These are phyloP conservation scores for Xiphophorus maculatus DNA, from an alignment of 2,113 vertebrate species.

Conservation along the genomic window DNA sequence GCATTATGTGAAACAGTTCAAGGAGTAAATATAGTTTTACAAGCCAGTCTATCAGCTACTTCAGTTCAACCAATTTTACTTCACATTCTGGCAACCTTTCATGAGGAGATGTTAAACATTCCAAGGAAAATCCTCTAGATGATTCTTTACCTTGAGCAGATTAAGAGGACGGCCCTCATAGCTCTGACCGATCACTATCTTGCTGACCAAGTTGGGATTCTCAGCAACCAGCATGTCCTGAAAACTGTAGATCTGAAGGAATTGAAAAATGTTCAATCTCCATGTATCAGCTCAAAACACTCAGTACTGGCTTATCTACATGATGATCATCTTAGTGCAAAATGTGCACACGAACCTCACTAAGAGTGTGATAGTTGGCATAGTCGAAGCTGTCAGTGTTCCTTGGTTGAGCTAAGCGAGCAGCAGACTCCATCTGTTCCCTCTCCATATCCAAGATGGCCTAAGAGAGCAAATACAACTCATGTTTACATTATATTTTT, in stretches of 20 bases:
- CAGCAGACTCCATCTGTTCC: slow-evolving; percentile 73
- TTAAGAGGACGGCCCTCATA: slow-evolving; percentile 86
- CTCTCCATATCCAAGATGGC: slow-evolving; percentile 83
- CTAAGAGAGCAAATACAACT: slow-evolving; percentile 55
- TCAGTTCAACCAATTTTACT: background rate
- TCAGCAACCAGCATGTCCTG: slow-evolving; percentile 86
- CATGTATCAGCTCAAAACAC: background rate
- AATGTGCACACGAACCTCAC: slow-evolving; percentile 75
- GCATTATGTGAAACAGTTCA: too few species aligned
- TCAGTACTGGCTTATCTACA: too few species aligned
- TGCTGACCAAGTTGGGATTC: slow-evolving; percentile 85
- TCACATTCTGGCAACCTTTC: background rate
- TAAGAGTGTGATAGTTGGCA: slow-evolving; percentile 84
- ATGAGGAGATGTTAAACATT: background rate
- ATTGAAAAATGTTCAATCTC: background rate
- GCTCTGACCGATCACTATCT: slow-evolving; percentile 87
- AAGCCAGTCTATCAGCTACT: too few species aligned
- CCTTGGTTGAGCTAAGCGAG: slow-evolving; percentile 57
- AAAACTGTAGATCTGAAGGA: slow-evolving; percentile 87
- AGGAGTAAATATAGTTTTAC: too few species aligned
- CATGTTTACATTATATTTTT: background rate
- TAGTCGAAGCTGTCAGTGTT: slow-evolving; percentile 81
- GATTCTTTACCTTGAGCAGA: slow-evolving; percentile 85
- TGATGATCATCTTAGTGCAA: background rate
- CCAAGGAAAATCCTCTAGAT: background rate